Evolutionary conservation across 2,113 vertebrate genomes (phyloP), one percentile per base, ranked within the genome.

Genomic region (Rhabdomys dilectus): DNA sequence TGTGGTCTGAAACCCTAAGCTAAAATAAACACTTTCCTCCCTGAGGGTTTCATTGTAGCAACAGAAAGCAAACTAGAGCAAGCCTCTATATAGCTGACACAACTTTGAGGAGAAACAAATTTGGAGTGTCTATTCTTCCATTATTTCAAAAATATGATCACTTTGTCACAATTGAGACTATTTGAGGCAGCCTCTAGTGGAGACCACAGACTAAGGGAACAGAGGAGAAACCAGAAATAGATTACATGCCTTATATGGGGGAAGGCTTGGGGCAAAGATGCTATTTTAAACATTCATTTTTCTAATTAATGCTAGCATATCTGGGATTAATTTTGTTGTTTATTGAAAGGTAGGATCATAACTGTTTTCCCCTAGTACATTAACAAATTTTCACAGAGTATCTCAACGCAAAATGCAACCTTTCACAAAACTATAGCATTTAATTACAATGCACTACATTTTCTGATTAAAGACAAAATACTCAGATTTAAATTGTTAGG

Each of bases 161-260:
- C 87, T 53, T 53, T 56, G 34, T 29, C 34, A 15, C 1, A 4
- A 6, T 17, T 11, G 39, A 16, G 76, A 48, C 8, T 39, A 19
- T 2, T 15, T 10, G 34, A 2, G 4, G 19, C 0, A 48, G 2
- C 6, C 26, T 77, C 51, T 1, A 12, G 42, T 7, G 2, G 31
- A 86, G 77, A 7, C 12, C 13, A 16, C 0, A 45, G 62, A 7
- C 2, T 1, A 31, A 45, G 7, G 17, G 34, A 26, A 22, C 2
- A 9, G 26, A 51, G 15, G 0, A 1, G 56, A 48, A n/a, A 7
- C 13, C 36, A 36, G 70, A 53, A 64, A 29, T 0, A 73, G 51
- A 48, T 48, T n/a, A 10, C 26, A 3, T 0, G 5, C 0, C 15
- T 1, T 4, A 34, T 39, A 4, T 62, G 48, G 13, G 31, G 21